Conservation (phyloP, 2,113 vertebrate species). For the Scomber japonicus region DNA sequence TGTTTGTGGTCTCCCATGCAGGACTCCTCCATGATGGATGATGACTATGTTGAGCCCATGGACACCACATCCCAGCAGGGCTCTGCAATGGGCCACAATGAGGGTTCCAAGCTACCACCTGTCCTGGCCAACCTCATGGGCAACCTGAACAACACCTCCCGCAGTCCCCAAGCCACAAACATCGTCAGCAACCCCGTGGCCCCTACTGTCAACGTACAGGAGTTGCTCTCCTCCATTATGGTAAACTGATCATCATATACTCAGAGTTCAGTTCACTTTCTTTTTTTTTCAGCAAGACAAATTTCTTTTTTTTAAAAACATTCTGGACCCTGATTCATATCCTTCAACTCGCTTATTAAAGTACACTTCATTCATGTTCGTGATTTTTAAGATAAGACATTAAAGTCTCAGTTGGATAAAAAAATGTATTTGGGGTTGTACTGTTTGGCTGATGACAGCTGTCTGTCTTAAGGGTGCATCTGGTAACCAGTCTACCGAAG, state of each 20-base stretch:
- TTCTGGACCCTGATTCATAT: too few relatives aligned
- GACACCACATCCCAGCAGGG: conserved; percentile 77
- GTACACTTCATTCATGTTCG: background rate
- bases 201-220: conserved; percentile 91
- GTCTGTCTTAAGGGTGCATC: conserved; percentile 83
- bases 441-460: background rate
- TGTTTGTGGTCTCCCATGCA: conserved; percentile 47
- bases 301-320: background rate
- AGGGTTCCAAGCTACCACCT: conserved; percentile 90
- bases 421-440: background rate
- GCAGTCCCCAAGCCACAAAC: conserved; percentile 83
- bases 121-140: conserved; percentile 92
- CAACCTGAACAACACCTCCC: conserved; percentile 83
- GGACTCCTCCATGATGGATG: conserved; percentile 90
- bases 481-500: conserved; percentile 91
- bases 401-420: background rate
- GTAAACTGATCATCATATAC: conserved; percentile 67
- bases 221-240: conserved; percentile 95
- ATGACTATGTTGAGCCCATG: conserved; percentile 86
- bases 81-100: conserved; percentile 70
- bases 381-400: too few relatives aligned
- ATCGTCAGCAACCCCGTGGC: conserved; percentile 75
- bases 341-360: too few relatives aligned
- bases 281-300: background rate
- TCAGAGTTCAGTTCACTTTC: too few relatives aligned